Conservation (phyloP, 2,797 vertebrate species). For the Chanos chanos region DNA sequence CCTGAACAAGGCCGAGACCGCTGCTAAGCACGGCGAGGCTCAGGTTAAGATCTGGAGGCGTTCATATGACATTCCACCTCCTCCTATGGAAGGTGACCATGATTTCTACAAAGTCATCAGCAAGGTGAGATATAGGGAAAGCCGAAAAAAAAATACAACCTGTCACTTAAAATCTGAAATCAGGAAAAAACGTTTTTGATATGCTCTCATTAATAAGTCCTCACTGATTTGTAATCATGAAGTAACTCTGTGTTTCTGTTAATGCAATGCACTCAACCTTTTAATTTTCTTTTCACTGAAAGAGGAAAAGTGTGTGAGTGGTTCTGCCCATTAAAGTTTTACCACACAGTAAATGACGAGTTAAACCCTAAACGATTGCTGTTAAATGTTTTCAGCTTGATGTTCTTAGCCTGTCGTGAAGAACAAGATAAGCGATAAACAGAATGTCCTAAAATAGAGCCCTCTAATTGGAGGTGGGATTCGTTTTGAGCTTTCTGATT, state of each 20-base stretch:
- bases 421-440: not conserved
- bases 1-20: constrained; percentile 95
- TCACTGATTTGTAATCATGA: too few species aligned
- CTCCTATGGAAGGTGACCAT: constrained; percentile 86
- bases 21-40: constrained; percentile 89
- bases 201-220: not conserved
- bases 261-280: too few species aligned
- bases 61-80: constrained; percentile 86
- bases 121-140: constrained; percentile 78
- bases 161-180: too few species aligned
- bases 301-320: too few species aligned
- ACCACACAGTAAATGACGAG: too few species aligned
- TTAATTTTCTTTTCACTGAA: too few species aligned
- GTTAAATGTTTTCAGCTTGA: too few species aligned
- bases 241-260: too few species aligned
- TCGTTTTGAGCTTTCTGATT: not conserved
- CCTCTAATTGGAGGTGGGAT: not conserved
- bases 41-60: constrained; percentile 97
- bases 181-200: not conserved
- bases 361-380: too few species aligned
- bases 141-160: too few species aligned
- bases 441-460: not conserved
- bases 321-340: too few species aligned
- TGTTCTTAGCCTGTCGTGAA: too few species aligned
- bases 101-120: constrained; percentile 86